phyloP scores from a whole-genome alignment of 2,113 vertebrate species.

The Hirundichthys speculiger region DNA sequence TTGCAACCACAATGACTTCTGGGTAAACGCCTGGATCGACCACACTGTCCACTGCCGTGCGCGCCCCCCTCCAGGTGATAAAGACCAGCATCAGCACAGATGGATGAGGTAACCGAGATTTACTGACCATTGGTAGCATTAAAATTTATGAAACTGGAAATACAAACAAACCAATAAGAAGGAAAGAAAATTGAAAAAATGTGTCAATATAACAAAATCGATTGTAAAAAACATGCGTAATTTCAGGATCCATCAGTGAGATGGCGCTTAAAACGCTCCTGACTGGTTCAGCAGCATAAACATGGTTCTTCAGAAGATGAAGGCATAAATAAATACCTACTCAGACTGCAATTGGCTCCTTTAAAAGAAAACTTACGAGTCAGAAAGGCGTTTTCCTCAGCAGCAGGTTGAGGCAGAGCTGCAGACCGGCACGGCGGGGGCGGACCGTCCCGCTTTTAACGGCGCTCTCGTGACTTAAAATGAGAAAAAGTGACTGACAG shows the following conservation, averaged over 20 bases:
- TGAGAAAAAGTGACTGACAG: too few species aligned
- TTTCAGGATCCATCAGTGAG: not conserved
- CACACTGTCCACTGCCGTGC: conserved; percentile 18
- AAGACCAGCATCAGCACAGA: conserved; percentile 43
- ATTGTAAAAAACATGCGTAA: not conserved
- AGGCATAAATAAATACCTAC: not conserved
- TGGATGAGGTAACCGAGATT: not conserved
- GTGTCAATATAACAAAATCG: not conserved
- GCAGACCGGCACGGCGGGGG: not conserved
- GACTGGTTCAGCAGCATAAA: not conserved
- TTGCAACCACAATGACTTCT: too few species aligned
- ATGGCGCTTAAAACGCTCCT: not conserved
- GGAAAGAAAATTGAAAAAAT: not conserved
- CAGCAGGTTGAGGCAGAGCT: conserved; percentile 10
- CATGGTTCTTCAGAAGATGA: not conserved
- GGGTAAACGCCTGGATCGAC: too few species aligned
- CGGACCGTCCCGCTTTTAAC: too few species aligned
- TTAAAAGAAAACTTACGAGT: too few species aligned
- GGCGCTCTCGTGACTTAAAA: too few species aligned
- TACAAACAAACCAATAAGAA: too few species aligned
- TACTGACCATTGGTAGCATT: conserved; percentile 27
- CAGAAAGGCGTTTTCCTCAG: not conserved
- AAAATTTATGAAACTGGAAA: not conserved
- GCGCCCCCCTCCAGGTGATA: conserved; percentile 12
- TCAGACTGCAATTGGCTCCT: too few species aligned